Percentiles rank a stretch among this genome's conserved stretches.
Conservation (phyloP, 2,888 invertebrate species). For the Lumbricus terrestris region DNA sequence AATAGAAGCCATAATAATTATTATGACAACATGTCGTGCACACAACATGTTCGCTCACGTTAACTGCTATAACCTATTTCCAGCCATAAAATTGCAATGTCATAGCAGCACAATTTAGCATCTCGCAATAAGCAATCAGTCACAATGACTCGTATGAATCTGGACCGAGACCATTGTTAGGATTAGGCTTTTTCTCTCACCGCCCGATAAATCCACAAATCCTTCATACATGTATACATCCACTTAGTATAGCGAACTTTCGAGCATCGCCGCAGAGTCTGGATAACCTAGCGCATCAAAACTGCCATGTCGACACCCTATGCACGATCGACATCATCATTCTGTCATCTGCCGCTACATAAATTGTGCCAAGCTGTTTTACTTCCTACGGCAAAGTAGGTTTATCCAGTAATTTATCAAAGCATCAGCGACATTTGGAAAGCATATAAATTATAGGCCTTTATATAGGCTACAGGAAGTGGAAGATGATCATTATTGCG, state of each 20-base stretch:
- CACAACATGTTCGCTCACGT: neutral
- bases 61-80: too few species aligned
- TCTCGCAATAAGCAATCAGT: neutral
- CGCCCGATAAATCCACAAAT: neutral
- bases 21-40: neutral
- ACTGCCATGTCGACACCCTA: neutral
- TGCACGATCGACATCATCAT: neutral
- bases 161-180: neutral
- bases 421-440: neutral
- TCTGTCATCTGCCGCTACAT: neutral
- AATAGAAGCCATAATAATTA: neutral
- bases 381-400: neutral
- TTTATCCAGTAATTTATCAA: neutral
- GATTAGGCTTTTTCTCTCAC: neutral
- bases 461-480: too few species aligned
- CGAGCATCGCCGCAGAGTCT: neutral
- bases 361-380: neutral
- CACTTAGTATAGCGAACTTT: neutral
- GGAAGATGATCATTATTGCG: neutral
- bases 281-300: neutral
- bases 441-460: too few species aligned
- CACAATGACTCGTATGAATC: neutral
- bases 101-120: too few species aligned
- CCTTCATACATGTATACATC: neutral
- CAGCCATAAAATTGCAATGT: neutral